Base-by-base conservation (phyloP, 2,113 vertebrate genomes). In the Corythoichthys intestinalis region DNA sequence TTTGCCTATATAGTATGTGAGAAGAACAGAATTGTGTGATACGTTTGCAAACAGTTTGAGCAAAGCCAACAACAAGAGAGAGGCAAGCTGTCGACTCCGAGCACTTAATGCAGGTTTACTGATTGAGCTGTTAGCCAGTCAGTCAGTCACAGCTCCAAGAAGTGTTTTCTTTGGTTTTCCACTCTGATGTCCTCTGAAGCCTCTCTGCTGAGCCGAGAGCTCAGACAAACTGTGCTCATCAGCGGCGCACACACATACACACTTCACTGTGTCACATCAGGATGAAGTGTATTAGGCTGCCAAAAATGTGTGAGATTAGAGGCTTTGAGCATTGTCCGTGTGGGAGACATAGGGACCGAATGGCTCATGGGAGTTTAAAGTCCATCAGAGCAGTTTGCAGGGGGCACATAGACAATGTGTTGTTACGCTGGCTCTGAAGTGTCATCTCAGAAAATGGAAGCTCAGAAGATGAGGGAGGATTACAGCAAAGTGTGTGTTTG, bases 391-490 rank as follows among this genome's bases (percentile, higher is more conserved):
- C 66, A 74, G 81, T 86, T 81, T 87, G 74, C 74, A 67, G 77
- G 81, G 41, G 81, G 75, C 80, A 83, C 76, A 82, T 64, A 87
- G 74, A 87, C 82, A 87, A 86, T 79, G 77, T 84, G 83, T 75
- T 76, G 76, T 83, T 81, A 83, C 81, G 82, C 70, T 50, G 7
- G 81, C 87, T 91, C 90, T 88, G 79, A 91, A 86, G 89, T 87
- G 87, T 83, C 86, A 83, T 86, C 75, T 72, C 70, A 81, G 76
- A 89, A 83, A 89, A 88, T 76, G 70, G 79, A 69, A 74, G 84
- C 83, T 77, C 78, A 86, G 85, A 89, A 88, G 88, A 88, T 82
- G 79, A 88, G 74, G 77, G 75, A 72, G 87, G 88, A 88, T 90
- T 88, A 88, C 77, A 85, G 76, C 76, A 82, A 79, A 75, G 82